Evolutionary conservation across 1,140 invertebrate genomes (phyloP).

Genomic region (Brachionus rubens): DNA sequence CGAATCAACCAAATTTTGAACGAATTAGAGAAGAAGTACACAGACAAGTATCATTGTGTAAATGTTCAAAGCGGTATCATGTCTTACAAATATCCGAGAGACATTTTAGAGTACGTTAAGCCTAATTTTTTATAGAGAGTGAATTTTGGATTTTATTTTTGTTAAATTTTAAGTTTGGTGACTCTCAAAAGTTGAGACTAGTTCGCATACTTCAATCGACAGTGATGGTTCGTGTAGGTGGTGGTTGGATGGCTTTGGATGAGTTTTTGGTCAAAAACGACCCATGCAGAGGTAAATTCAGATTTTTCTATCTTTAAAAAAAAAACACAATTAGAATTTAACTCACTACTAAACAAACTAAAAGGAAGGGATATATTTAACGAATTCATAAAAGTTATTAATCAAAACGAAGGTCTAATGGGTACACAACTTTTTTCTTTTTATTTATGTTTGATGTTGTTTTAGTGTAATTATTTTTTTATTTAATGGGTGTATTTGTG

Average conservation of each 20-base stretch:
- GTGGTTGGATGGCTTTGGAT: conserved; percentile 96
- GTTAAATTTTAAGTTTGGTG: conserved; percentile 78
- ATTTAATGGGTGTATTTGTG: not conserved
- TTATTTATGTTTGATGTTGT: not conserved
- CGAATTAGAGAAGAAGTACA: conserved; percentile 95
- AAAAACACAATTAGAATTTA: not conserved
- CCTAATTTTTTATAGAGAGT: not conserved
- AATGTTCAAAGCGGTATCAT: conserved; percentile 91
- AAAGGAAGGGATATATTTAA: conserved; percentile 34
- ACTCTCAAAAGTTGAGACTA: conserved; percentile 91
- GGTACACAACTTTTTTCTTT: not conserved
- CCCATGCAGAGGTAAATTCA: conserved; percentile 89
- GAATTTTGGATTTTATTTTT: not conserved
- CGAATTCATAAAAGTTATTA: conserved; percentile 33
- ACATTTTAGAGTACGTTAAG: conserved; percentile 85
- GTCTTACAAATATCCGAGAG: conserved; percentile 98
- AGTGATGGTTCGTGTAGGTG: conserved; percentile 98
- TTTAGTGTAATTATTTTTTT: not conserved
- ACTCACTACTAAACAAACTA: not conserved
- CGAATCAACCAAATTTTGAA: conserved; percentile 49
- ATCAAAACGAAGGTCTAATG: not conserved
- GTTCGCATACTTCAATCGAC: conserved; percentile 95
- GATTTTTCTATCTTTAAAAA: no score
- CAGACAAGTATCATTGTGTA: conserved; percentile 82
- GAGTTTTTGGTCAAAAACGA: conserved; percentile 99